These are phyloP conservation scores for Hemicordylus capensis DNA, from an alignment of 2,113 vertebrate species.

Conservation along the genomic window DNA sequence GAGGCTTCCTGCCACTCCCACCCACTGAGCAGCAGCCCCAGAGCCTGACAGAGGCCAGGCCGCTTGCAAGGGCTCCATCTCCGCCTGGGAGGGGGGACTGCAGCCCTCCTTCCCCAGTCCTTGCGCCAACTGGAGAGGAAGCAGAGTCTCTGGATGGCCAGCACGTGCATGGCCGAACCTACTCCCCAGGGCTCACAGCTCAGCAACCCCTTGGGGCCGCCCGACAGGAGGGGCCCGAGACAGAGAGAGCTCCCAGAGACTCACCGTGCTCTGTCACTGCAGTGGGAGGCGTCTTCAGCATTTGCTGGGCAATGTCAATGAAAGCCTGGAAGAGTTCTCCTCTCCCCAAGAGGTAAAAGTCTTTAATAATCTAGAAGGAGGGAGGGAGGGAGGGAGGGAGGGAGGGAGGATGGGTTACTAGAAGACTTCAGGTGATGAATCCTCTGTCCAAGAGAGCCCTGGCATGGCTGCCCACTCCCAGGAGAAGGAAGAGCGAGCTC, in stretches of 20 bases:
- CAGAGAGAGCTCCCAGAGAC: too few relatives aligned
- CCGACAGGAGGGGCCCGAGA: too few relatives aligned
- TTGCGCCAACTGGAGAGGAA: too few relatives aligned
- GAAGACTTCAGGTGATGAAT: neutral
- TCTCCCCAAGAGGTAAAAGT: constrained; percentile 95
- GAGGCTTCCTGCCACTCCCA: neutral
- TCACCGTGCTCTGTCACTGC: constrained; percentile 96
- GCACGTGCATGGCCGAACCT: too few relatives aligned
- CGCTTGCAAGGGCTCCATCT: too few relatives aligned
- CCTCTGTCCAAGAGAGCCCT: neutral
- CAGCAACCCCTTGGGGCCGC: too few relatives aligned
- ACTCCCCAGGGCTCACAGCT: too few relatives aligned
- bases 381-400: neutral
- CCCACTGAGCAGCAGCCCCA: neutral
- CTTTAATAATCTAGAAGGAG: constrained; percentile 92
- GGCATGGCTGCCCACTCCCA: neutral
- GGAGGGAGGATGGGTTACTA: neutral
- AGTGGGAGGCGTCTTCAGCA: constrained; percentile 94
- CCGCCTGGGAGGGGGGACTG: too few relatives aligned
- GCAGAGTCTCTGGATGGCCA: too few relatives aligned
- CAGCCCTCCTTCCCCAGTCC: too few relatives aligned
- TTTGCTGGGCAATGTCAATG: constrained; percentile 95
- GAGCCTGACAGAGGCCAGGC: neutral
- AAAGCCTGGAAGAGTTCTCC: constrained; percentile 98
- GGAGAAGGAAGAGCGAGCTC: constrained; percentile 15